Base-by-base conservation (phyloP, 2,888 invertebrate genomes). In the Proisotoma minuta region DNA sequence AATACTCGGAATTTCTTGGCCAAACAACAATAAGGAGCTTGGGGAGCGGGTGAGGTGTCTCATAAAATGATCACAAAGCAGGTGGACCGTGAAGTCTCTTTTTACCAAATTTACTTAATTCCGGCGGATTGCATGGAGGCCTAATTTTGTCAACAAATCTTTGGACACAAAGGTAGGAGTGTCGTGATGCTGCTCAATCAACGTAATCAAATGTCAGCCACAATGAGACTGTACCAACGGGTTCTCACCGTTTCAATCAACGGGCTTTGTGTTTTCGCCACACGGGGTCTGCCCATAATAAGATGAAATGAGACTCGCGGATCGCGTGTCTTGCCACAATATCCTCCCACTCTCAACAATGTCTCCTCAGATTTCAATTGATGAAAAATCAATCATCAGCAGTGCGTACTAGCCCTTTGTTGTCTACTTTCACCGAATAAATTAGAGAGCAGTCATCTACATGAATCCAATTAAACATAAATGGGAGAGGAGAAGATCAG, bases 241-340 rank as follows among this genome's bases (percentile, higher is more conserved):
- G 60, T 66, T 66, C 66, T 63, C 66, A 66, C 60, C 63, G 58
- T 57, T 66, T 58, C 63, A 51, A 58, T 60, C 66, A 65, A 63
- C 60, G 60, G 60, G 53, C 39, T 60, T 66, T 66, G 63, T 66
- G 57, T 29, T 47, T 43, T 43, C 63, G 28, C 66, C 49, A 29
- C 61, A 57, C 18, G 63, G 43, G 59, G 59, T 53, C 58, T 59
- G 43, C 28, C 26, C 26, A n/a, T 23, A 47, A 10, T 5, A 28
- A 28, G 52, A 24, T 8, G 20, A 12, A 52, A n/a, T 52, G 27
- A 18, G 51, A n/a, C 10, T 51, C 28, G 8, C 4, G 27, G 24
- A 56, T 56, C 56, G 56, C 56, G 56, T 56, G 56, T 3, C n/a
- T 47, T 3, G 18, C 26, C 3, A 23, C 47, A 56, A 56, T 56